Conservation (phyloP, 2,797 vertebrate species). For the Erethizon dorsatum region DNA sequence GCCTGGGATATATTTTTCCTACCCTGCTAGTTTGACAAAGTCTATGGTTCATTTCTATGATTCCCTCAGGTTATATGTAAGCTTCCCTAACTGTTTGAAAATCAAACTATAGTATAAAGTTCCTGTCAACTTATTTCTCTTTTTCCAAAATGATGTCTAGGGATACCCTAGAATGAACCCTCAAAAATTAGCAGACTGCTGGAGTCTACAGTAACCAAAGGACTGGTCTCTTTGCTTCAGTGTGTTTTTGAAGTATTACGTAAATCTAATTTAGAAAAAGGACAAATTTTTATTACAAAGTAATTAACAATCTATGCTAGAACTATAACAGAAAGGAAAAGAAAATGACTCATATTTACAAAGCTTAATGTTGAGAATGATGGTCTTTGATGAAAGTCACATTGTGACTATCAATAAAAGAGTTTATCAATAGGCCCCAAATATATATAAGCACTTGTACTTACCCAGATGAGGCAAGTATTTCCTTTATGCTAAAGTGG, state of each 20-base stretch:
- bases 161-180: background rate
- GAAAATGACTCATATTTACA: background rate
- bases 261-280: constrained; percentile 2
- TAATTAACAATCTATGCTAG: constrained; percentile 39
- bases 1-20: constrained; percentile 32
- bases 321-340: constrained; percentile 45
- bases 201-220: background rate
- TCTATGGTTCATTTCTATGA: constrained; percentile 55
- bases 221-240: background rate
- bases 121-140: constrained; percentile 52
- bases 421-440: background rate
- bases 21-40: constrained; percentile 31
- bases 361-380: constrained; percentile 22
- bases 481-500: background rate
- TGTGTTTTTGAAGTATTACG: background rate
- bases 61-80: background rate
- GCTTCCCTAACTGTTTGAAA: constrained; percentile 41
- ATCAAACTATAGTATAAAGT: constrained; percentile 50
- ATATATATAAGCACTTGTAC: background rate
- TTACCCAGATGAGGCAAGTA: constrained; percentile 23
- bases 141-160: constrained; percentile 1
- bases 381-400: background rate
- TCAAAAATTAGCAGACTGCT: background rate
- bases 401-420: background rate
- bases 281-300: background rate